Conservation (phyloP, 2,113 vertebrate species). For the Pollachius pollachius region DNA sequence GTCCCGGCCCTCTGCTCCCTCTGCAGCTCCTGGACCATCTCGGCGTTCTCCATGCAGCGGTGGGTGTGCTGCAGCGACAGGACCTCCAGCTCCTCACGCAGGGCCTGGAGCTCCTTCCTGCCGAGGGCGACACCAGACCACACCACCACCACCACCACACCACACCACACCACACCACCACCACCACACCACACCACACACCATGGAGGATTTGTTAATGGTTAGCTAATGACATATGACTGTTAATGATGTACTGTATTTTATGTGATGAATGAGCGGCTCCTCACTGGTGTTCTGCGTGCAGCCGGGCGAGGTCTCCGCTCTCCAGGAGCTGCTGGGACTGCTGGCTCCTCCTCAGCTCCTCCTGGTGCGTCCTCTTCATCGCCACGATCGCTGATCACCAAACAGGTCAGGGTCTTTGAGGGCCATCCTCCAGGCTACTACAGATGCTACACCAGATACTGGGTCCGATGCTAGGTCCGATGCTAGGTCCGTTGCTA, state of each 20-base stretch:
- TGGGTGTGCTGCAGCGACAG: conserved; percentile 92
- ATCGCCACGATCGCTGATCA: conserved; percentile 87
- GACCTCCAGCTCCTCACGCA: conserved; percentile 89
- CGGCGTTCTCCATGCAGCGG: conserved; percentile 91
- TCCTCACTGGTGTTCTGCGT: conserved; percentile 82
- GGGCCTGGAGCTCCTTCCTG: conserved; percentile 86
- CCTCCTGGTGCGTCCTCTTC: conserved; percentile 88
- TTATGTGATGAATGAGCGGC: background rate
- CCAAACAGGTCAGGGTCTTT: background rate
- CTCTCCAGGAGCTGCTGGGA: conserved; percentile 81
- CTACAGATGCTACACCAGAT: background rate
- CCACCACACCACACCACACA: too few relatives aligned
- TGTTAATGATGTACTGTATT: too few relatives aligned
- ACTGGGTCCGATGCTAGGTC: background rate
- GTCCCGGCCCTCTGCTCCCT: conserved; percentile 81
- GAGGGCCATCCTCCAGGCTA: background rate
- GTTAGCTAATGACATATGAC: too few relatives aligned
- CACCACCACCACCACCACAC: conserved; percentile 8
- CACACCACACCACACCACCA: conserved; percentile 2
- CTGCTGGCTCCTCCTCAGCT: conserved; percentile 83
- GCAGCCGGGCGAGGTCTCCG: conserved; percentile 78
- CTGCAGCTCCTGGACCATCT: conserved; percentile 86
- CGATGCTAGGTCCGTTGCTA: background rate
- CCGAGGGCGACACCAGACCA: background rate
- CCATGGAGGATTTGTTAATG: background rate